Base-by-base conservation (phyloP, 2,797 vertebrate species). In the Hydrocynus forskahlii region DNA sequence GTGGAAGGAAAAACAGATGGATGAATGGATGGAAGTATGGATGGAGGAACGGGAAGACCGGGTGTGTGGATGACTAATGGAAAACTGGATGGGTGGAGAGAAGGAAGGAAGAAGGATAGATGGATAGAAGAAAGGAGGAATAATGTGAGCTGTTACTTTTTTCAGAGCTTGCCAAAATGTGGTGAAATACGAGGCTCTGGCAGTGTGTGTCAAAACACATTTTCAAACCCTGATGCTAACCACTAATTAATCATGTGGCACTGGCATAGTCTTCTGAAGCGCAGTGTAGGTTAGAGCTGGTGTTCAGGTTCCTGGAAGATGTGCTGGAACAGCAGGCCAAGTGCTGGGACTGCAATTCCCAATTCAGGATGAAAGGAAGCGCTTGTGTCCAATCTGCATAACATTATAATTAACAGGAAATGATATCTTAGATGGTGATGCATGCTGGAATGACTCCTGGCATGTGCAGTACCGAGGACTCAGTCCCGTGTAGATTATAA, bases 231-330 rank as follows among this genome's bases (percentile, higher is more conserved):
- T 59, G 64, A 59, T 69, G 35, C 38, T 87, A 81, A 82, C 82
- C 59, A 81, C 52, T 84, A 83, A 84, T 79, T 86, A 85, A 86
- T 88, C 78, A 76, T 87, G 76, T 52, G 75, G 67, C 83, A 79
- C 7, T 17, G 68, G 50, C 72, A 70, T 50, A 73, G 72, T 55
- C 54, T 59, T 73, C 19, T 81, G 48, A 80, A 83, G 81, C 52
- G 78, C 78, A 80, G 60, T 66, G 81, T 79, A 77, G 60, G 84
- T 85, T 88, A 78, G 71, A 76, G 59, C 70, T 81, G 35, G 68
- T 60, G 67, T 76, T n/a, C 10, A 52, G 54, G 50, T 83, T 86
- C 78, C 75, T 83, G 75, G 79, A 83, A 84, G 74, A 75, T 69
- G 73, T 76, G 78, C 75, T 57, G 76, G 76, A 75, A 48, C 72